Conservation (phyloP, 2,888 invertebrate genomes). For the Apamea anceps region DNA sequence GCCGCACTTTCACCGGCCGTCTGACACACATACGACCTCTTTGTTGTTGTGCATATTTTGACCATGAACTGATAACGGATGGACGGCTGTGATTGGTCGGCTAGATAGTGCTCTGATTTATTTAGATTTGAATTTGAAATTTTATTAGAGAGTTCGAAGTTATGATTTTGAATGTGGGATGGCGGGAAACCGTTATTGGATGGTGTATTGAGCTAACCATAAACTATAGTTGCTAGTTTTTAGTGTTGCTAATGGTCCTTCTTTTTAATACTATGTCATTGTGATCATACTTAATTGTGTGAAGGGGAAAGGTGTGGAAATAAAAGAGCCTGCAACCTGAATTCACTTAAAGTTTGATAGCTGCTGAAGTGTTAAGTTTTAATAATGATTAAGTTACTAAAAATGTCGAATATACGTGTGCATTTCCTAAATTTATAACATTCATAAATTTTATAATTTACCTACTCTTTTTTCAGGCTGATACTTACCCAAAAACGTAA, state of each 20-base stretch:
- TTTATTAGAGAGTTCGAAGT: slow-evolving; percentile 36
- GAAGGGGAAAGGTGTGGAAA: neutral
- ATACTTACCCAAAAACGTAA: neutral
- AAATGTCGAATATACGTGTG: neutral
- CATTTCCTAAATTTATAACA: neutral
- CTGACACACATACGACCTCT: slow-evolving; percentile 78
- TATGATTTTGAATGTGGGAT: slow-evolving; percentile 12
- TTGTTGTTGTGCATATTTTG: slow-evolving; percentile 63
- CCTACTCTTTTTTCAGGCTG: neutral
- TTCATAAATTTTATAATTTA: neutral
- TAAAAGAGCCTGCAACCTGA: neutral
- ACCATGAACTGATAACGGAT: slow-evolving; percentile 69
- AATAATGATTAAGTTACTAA: neutral
- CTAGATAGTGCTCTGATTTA: slow-evolving; percentile 41
- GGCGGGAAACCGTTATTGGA: neutral
- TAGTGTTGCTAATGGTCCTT: neutral
- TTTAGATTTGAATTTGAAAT: slow-evolving; percentile 43
- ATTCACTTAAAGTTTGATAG: neutral
- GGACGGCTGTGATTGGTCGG: slow-evolving; percentile 43
- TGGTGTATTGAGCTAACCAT: neutral
- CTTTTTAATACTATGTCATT: too few relatives aligned
- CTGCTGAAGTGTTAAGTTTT: neutral
- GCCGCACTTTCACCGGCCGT: slow-evolving; percentile 84
- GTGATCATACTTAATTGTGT: neutral
- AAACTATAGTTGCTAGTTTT: neutral